These are phyloP conservation scores for Zaprionus lachaisei DNA, from an alignment of 1,140 invertebrate species.

Conservation along the genomic window DNA sequence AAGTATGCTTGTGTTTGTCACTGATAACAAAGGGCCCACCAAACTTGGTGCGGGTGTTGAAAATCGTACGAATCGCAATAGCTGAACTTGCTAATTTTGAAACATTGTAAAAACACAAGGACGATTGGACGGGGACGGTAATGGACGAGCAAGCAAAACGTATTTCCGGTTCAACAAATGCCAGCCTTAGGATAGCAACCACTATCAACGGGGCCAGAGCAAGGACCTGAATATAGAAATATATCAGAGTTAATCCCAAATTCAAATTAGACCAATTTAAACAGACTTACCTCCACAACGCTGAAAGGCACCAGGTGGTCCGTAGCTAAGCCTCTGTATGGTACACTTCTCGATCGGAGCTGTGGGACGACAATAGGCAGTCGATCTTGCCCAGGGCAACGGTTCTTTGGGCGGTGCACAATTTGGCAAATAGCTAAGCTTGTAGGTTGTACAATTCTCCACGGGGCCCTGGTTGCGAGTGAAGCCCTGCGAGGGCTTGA, in stretches of 20 bases:
- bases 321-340: conserved; percentile 87
- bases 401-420: conserved; percentile 85
- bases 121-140: conserved; percentile 7
- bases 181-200: conserved; percentile 70
- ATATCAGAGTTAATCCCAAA: background rate
- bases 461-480: conserved; percentile 79
- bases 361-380: conserved; percentile 84
- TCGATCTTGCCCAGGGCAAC: conserved; percentile 85
- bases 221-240: conserved; percentile 42
- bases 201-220: conserved; percentile 41
- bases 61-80: background rate
- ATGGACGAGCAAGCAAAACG: conserved; percentile 43
- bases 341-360: conserved; percentile 84
- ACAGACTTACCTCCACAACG: conserved; percentile 71
- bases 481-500: conserved; percentile 64
- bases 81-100: conserved; percentile 62
- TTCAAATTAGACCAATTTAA: background rate
- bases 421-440: conserved; percentile 86
- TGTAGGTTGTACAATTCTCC: conserved; percentile 86
- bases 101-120: conserved; percentile 42
- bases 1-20: background rate
- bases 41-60: background rate
- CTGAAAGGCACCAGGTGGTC: conserved; percentile 84
- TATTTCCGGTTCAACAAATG: conserved; percentile 67
- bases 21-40: background rate